phyloP scores from a whole-genome alignment of 2,113 vertebrate genomes.

The Ranitomeya variabilis region DNA sequence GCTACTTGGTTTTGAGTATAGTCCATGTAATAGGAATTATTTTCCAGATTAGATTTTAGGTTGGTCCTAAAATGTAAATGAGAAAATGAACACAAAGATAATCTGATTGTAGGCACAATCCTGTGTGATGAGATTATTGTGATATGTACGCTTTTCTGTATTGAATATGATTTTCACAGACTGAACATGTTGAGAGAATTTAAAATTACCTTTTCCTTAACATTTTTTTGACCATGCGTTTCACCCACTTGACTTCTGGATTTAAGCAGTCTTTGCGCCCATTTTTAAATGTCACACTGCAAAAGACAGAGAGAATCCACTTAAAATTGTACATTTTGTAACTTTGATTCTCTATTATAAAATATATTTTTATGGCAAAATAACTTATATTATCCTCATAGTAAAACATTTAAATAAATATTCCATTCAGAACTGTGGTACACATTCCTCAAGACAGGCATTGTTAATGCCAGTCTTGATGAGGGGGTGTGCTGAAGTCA shows the following conservation, averaged over 20 bases:
- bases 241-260: conserved; percentile 42
- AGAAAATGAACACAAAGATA: background rate
- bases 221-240: background rate
- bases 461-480: no score
- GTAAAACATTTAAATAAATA: no score
- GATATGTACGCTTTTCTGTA: background rate
- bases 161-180: background rate
- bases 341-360: no score
- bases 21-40: no score
- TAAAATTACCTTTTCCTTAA: conserved; percentile 10
- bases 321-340: background rate
- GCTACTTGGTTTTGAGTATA: no score
- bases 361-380: no score
- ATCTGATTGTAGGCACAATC: background rate
- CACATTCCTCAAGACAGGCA: no score
- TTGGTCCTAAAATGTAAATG: background rate
- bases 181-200: background rate
- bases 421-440: no score
- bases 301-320: background rate
- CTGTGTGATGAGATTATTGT: background rate
- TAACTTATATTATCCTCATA: no score
- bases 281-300: background rate
- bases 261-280: background rate
- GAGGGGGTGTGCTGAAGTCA: no score
- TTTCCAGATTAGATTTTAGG: background rate